These are phyloP conservation scores for Lasioglossum lativentre DNA, from an alignment of 2,888 invertebrate species.

Conservation along the genomic window DNA sequence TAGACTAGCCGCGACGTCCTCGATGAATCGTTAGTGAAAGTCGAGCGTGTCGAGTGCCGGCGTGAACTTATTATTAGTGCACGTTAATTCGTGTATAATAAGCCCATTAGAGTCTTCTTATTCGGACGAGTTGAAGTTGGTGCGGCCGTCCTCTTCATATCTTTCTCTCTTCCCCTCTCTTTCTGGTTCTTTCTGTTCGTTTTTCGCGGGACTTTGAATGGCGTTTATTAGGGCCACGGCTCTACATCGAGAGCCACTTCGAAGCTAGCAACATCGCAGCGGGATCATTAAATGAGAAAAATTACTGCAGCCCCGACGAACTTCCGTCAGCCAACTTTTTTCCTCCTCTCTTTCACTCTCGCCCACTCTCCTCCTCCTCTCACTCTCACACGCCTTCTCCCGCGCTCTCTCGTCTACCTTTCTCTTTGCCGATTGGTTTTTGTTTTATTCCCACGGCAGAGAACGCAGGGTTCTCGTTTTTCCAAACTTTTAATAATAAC, in stretches of 20 bases:
- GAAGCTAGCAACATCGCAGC: conserved; percentile 38
- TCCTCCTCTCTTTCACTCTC: not conserved
- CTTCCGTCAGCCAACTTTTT: conserved; percentile 30
- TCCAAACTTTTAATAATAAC: conserved; percentile 24
- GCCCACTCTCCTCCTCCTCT: not conserved
- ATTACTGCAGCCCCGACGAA: conserved; percentile 33
- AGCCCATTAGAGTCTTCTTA: conserved; percentile 43
- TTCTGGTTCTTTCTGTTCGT: not conserved
- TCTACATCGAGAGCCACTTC: conserved; percentile 41
- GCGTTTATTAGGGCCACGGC: conserved; percentile 47
- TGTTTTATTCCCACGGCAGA: not conserved
- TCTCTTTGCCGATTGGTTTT: not conserved
- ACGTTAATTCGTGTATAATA: conserved; percentile 43
- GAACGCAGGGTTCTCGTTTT: not conserved
- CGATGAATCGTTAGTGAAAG: conserved; percentile 19
- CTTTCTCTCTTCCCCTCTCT: not conserved
- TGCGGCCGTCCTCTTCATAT: not conserved
- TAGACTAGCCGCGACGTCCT: not conserved
- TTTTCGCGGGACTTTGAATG: conserved; percentile 44
- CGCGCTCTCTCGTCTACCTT: not conserved
- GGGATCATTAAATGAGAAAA: conserved; percentile 46
- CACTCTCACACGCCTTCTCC: not conserved
- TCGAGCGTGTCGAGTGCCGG: conserved; percentile 16
- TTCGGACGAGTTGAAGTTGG: conserved; percentile 24
- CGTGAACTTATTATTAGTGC: conserved; percentile 24